phyloP scores from a whole-genome alignment of 2,888 invertebrate genomes.

The Spilarctia lutea region DNA sequence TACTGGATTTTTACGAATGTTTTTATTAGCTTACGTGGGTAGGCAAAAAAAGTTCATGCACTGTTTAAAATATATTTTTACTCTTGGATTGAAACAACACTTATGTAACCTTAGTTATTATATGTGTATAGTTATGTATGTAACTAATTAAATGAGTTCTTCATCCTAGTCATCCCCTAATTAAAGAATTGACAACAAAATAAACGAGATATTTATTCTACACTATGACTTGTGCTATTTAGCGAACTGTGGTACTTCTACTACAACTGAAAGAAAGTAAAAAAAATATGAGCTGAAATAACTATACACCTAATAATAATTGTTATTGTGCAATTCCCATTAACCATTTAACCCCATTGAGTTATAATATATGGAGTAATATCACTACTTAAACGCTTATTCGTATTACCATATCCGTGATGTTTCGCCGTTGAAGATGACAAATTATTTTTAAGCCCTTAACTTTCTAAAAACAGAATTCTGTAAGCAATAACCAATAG shows the following conservation, averaged over 20 bases:
- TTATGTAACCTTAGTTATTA: neutral
- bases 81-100: neutral
- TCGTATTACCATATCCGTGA: no score
- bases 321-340: no score
- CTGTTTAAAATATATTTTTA: neutral
- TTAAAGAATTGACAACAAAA: neutral
- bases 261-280: no score
- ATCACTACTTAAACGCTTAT: no score
- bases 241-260: no score
- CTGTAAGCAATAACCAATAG: neutral
- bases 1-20: neutral
- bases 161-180: neutral
- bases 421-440: neutral
- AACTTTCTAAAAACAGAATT: neutral
- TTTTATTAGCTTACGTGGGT: neutral
- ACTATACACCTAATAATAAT: no score
- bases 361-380: no score
- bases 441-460: neutral
- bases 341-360: no score
- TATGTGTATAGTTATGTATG: no score
- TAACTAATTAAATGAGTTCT: neutral
- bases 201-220: no score
- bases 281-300: no score
- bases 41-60: neutral
- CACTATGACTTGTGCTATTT: neutral